Evolutionary conservation across 2,888 invertebrate genomes (phyloP), one percentile per base, ranked within the genome.

Genomic region (Chrysolina americana): DNA sequence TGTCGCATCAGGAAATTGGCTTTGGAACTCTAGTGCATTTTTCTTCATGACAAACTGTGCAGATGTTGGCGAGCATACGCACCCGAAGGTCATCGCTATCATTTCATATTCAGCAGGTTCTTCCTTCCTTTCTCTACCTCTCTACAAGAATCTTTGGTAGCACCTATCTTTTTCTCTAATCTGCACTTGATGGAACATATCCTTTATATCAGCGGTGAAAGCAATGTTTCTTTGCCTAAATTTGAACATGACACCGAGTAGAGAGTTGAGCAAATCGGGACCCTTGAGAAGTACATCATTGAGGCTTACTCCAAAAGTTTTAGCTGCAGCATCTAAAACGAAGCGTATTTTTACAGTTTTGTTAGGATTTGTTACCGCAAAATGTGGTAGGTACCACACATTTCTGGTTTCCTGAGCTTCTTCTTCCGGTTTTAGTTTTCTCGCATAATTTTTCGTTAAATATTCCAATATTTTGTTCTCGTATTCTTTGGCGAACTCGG

Each of bases 111-210:
- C 71, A 50, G 74, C 80, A 11, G 72, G 44, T 19, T 41, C 17
- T 68, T 62, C 19, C 28, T 68, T 21, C 0, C 9, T 64, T 15
- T 76, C 65, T 15, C 48, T 62, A 21, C 72, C 21, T n/a, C 74
- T 62, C 74, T 71, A 74, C 13, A 76, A 47, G 44, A 76, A 68
- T 21, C 74, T 62, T 48, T 76, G 76, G 6, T 68, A n/a, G 17
- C 15, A 15, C 70, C 50, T 81, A 66, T 86, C 84, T 56, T 81
- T 77, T 0, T 70, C 19, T 3, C 76, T 78, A 15, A 86, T 83
- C 23, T 80, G 63, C 4, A 36, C 41, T 63, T 36, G 36, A 63
- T 63, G 63, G 6, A 41, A 63, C 41, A 63, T 63, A 9, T 63
- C 63, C 36, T 4, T 11, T 0, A 63, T 36, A 41, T 63, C 36